Evolutionary conservation across 2,888 invertebrate species (phyloP), one percentile per base, ranked within the genome.

Genomic region (Campoletis raptor): DNA sequence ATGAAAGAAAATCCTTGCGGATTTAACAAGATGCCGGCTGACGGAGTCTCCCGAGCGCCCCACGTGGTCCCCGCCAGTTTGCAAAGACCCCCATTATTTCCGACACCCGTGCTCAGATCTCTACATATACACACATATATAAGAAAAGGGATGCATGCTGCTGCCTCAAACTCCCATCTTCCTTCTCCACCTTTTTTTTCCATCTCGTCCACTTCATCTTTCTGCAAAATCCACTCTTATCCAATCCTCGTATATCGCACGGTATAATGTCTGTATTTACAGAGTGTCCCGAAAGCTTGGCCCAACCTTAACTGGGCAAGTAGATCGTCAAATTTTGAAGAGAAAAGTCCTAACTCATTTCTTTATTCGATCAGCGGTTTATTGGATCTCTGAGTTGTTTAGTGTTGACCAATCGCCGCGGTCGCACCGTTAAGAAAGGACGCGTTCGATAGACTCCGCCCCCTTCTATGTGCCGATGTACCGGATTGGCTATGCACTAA

Each of bases 61-160:
- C 84, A 81, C 74, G 78, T 88, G 73, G 83, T 86, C 86, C 52
- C 9, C 30, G 30, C 30, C 54, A 5, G 24, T 52, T 37, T 40
- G 24, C 24, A 15, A 64, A 72, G 80, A 67, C 70, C 70, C 77
- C 81, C 83, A 85, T 87, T 85, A 87, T 87, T 85, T 73, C 69
- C 81, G 67, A 82, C 85, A 81, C 84, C 77, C 70, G 54, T 80
- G 40, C 85, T 69, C 52, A 42, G 24, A 79, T 79, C 57, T 81
- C n/a, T 54, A 36, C 52, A 45, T 42, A 61, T 15, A 70, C 15
- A 72, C 15, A 72, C 69, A 64, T 54, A 69, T 54, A 61, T 61
- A 48, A 42, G 70, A 61, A 42, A 73, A 64, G 24, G 45, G 77
- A 72, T 45, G 77, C 78, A 74, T 67, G 24, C 48, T 80, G 70